A percentile compares a stretch with the other conserved stretches of the same genome.
phyloP scores from a whole-genome alignment of 2,888 invertebrate genomes.

The Idaea aversata region DNA sequence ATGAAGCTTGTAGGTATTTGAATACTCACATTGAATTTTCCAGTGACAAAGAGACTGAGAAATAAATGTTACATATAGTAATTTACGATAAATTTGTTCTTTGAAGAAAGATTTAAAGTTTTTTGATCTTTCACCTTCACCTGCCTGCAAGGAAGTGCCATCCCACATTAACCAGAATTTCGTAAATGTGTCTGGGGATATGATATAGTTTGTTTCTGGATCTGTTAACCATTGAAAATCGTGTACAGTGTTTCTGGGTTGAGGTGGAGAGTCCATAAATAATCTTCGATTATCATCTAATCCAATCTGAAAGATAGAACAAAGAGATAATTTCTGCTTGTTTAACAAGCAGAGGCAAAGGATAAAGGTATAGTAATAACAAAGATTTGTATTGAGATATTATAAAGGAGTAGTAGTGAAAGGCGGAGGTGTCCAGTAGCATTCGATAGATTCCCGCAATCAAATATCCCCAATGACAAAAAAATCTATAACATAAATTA shows the following conservation, averaged over 20 bases:
- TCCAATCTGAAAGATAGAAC: background rate
- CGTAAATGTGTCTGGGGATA: background rate
- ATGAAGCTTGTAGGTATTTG: background rate
- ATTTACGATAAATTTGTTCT: background rate
- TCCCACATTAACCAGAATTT: background rate
- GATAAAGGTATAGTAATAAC: too few relatives aligned
- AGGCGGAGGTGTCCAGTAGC: too few relatives aligned
- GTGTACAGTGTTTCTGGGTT: background rate
- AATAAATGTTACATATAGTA: background rate
- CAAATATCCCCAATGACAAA: too few relatives aligned
- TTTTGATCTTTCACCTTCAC: slow-evolving; percentile 1
- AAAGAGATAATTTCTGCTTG: too few relatives aligned
- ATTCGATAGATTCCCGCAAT: too few relatives aligned
- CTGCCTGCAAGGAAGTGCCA: background rate
- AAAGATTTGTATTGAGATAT: too few relatives aligned
- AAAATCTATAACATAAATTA: too few relatives aligned
- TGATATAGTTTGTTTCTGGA: background rate
- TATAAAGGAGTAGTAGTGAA: too few relatives aligned
- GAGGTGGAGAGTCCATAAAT: background rate
- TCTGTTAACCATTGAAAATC: background rate
- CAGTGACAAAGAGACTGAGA: background rate
- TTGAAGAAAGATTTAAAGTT: background rate
- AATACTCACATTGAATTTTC: background rate
- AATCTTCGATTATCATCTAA: background rate
- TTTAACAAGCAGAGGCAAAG: too few relatives aligned